These are phyloP conservation scores for Meleagris gallopavo DNA, from an alignment of 2,113 vertebrate species.

Conservation along the genomic window DNA sequence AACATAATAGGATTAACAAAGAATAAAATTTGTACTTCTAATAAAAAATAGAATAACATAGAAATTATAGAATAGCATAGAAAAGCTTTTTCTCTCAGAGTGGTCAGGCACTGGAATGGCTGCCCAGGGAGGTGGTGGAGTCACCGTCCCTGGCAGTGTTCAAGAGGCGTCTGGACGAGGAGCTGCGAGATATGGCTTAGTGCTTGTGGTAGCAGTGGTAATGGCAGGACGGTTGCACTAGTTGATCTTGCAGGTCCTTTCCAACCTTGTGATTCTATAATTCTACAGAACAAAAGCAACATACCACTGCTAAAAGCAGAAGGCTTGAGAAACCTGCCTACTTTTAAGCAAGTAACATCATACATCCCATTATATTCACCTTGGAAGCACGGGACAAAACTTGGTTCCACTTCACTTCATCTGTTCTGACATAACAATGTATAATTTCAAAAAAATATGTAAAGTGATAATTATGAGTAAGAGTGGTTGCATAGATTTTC, in stretches of 20 bases:
- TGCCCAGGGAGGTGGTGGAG: no score
- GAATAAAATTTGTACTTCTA: neutral
- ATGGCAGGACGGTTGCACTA: no score
- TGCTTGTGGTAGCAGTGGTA: no score
- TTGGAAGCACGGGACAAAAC: neutral
- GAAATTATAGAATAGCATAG: no score
- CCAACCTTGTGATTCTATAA: no score
- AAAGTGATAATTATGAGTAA: rapidly evolving
- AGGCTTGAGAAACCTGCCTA: neutral
- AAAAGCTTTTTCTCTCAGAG: no score
- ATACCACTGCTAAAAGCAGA: neutral
- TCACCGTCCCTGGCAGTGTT: no score
- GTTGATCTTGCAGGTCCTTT: no score
- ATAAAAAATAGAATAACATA: neutral
- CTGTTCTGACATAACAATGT: neutral
- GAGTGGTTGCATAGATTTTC: neutral
- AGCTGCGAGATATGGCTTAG: no score
- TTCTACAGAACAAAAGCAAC: neutral
- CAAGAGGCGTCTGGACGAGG: no score
- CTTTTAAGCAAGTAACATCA: neutral
- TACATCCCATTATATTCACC: neutral
- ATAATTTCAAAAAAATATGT: neutral
- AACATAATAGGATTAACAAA: neutral
- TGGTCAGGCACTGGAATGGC: no score
- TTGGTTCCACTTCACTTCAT: neutral